Evolutionary conservation across 2,113 vertebrate genomes (phyloP), one percentile per base, ranked within the genome.

Genomic region (Hippopotamus amphibius): DNA sequence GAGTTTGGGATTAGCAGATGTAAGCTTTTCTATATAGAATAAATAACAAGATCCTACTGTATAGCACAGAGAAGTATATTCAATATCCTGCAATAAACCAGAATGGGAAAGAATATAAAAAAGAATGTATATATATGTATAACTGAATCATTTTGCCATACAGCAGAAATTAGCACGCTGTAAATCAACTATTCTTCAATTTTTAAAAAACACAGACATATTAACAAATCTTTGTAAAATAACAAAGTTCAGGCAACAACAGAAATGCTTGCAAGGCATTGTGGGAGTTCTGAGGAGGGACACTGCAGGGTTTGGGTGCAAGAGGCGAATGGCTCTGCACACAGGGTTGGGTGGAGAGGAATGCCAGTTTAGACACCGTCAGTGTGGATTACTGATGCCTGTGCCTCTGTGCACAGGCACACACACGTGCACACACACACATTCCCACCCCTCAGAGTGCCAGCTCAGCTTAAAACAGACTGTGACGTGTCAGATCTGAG

Each of bases 381-480:
- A 46, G 8, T 11, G 15, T 30, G 30, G 72, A 80, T 55, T n/a
- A 68, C 48, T 82, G 65, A 68, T 43, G 15, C 2, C 3, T 26
- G 26, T 13, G 15, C 0, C 37, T 37, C 37, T 37, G 3, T n/a
- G 33, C 12, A 5, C 37, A 24, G 37, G 37, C 55, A 68, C 76
- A 24, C 55, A 24, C 22, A 19, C 13, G 6, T 5, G 26, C 26
- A 9, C 6, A 4, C 55, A 43, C 53, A 66, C 1, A 26, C 46
- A 30, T 37, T 46, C 63, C 86, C 11, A 63, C 22, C n/a, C 13
- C 24, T 37, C 16, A 33, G 57, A 66, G 55, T n/a, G 43, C 48
- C 15, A 80, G 46, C 63, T 76, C 55, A 85, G 77, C 79, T 80
- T 57, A 90, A 95, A 89, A 48, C 37, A 68, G 57, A 89, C 80